Evolutionary conservation across 2,113 vertebrate genomes (phyloP).

Genomic region (Forbesichthys agassizii): DNA sequence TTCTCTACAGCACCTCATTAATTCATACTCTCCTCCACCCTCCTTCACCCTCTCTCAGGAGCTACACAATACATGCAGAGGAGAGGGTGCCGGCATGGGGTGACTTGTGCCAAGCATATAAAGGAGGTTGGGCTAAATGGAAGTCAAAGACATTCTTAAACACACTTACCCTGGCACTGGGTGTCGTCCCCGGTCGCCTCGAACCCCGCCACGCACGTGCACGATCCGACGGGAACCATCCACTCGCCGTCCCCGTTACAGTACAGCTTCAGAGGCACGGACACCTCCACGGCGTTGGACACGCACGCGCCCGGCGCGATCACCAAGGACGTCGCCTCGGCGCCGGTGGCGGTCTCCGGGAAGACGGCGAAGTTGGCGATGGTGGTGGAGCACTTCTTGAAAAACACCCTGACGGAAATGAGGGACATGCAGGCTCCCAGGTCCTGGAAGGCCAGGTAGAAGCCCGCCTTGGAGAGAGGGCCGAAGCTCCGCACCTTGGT

Average conservation of each 20-base stretch:
- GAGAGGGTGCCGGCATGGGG: conserved; percentile 57
- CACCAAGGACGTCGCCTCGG: conserved; percentile 93
- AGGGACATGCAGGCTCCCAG: conserved; percentile 97
- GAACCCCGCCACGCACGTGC: conserved; percentile 90
- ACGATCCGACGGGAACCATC: conserved; percentile 97
- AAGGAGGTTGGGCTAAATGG: conserved; percentile 59
- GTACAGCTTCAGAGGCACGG: conserved; percentile 95
- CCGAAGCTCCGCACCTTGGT: conserved; percentile 98
- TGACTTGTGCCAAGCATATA: conserved; percentile 61
- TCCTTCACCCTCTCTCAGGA: conserved; percentile 67
- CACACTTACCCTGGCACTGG: conserved; percentile 89
- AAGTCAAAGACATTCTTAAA: conserved; percentile 53
- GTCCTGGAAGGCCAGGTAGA: conserved; percentile 98
- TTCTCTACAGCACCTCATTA: conserved; percentile 74
- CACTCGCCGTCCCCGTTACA: conserved; percentile 97
- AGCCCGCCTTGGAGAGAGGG: conserved; percentile 92
- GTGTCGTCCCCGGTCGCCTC: conserved; percentile 88
- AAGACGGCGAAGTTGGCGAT: conserved; percentile 94
- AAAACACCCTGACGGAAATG: conserved; percentile 95
- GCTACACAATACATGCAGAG: conserved; percentile 72
- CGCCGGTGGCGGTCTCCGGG: conserved; percentile 94
- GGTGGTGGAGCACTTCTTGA: conserved; percentile 95
- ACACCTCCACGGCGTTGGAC: conserved; percentile 91
- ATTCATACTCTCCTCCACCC: conserved; percentile 75
- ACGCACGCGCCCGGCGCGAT: conserved; percentile 94